Percentiles rank a stretch among this genome's conserved stretches.
phyloP scores from a whole-genome alignment of 2,797 vertebrate genomes.

The Glossophaga mutica region DNA sequence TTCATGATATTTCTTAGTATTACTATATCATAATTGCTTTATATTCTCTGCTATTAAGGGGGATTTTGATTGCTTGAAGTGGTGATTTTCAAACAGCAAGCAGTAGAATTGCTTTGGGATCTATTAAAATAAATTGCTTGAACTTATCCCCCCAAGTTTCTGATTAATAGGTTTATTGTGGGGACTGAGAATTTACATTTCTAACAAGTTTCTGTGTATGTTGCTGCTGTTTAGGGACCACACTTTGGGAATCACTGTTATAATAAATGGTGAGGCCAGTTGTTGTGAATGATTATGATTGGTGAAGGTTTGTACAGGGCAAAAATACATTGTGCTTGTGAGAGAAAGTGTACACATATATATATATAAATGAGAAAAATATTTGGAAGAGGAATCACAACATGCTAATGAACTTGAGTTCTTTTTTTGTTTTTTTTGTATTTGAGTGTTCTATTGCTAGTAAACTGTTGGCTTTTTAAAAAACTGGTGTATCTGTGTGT shows the following conservation, averaged over 20 bases:
- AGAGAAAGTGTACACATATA: neutral
- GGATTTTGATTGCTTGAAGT: neutral
- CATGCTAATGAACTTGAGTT: neutral
- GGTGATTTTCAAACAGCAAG: neutral
- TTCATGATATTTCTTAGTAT: neutral
- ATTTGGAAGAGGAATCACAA: neutral
- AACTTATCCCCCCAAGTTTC: neutral
- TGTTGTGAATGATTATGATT: neutral
- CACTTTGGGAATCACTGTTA: neutral
- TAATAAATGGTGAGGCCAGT: neutral
- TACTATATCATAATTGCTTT: neutral
- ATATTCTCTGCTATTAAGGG: neutral
- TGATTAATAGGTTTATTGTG: neutral
- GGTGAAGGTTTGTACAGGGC: neutral
- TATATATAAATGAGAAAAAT: neutral
- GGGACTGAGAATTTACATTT: neutral
- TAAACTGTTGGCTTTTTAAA: neutral
- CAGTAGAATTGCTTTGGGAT: neutral
- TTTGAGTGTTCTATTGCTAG: constrained; percentile 9
- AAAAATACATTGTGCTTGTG: neutral
- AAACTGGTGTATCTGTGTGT: neutral
- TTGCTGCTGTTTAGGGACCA: neutral
- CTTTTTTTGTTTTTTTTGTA: neutral
- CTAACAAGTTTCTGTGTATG: neutral
- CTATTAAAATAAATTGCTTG: neutral